Percentiles rank a stretch among this genome's conserved stretches.
Evolutionary conservation across 2,113 vertebrate species (phyloP).

Genomic region (Phalacrocorax pelagicus): DNA sequence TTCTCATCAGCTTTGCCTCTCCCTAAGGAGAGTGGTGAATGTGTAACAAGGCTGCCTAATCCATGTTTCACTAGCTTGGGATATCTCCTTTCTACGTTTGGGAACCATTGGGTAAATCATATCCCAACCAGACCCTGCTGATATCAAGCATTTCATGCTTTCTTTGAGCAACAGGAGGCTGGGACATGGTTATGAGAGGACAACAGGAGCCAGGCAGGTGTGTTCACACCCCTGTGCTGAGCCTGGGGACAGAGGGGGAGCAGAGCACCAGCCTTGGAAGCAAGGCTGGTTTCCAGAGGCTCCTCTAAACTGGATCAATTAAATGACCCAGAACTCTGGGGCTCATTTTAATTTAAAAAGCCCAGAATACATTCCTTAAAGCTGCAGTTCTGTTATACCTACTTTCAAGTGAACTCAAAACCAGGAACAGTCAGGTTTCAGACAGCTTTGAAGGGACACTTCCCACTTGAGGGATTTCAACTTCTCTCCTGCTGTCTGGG

Average conservation of each 20-base stretch:
- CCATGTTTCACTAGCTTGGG: neutral
- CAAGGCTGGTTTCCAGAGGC: neutral
- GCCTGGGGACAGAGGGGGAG: neutral
- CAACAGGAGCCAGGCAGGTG: accelerated
- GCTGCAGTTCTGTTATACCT: neutral
- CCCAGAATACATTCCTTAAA: neutral
- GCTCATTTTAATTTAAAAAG: neutral
- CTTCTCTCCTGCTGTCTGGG: neutral
- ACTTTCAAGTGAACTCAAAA: neutral
- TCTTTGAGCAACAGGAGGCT: neutral
- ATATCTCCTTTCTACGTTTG: neutral
- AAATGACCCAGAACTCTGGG: neutral
- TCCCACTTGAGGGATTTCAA: neutral
- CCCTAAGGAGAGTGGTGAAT: neutral
- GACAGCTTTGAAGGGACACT: neutral
- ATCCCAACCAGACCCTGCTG: neutral
- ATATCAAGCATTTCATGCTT: neutral
- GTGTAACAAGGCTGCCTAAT: neutral
- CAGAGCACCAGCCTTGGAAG: neutral
- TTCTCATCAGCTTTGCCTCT: neutral
- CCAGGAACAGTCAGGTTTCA: neutral
- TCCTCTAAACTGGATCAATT: neutral
- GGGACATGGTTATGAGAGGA: neutral
- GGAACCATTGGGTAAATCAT: neutral
- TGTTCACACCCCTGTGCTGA: neutral